These are phyloP conservation scores for Leptodactylus fuscus DNA, from an alignment of 2,113 vertebrate genomes.

Conservation along the genomic window DNA sequence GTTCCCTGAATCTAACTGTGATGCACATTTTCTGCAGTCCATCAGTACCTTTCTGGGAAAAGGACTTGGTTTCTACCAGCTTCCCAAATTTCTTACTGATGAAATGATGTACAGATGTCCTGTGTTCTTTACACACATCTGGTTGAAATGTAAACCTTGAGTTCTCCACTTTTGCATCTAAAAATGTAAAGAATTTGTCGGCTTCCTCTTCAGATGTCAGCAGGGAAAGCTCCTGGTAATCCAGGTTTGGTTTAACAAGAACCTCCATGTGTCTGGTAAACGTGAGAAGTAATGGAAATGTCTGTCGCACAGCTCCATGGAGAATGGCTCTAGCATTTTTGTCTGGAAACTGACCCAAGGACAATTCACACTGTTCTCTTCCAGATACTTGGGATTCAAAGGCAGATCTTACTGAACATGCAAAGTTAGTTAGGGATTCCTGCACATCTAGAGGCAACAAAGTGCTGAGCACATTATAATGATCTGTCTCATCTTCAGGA, in stretches of 20 bases:
- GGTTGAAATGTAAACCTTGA: conserved; percentile 85
- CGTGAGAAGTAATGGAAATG: conserved; percentile 88
- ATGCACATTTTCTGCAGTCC: conserved; percentile 72
- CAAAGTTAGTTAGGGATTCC: conserved; percentile 78
- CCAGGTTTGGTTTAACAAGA: conserved; percentile 82
- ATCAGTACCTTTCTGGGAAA: conserved; percentile 64
- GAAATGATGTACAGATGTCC: conserved; percentile 90
- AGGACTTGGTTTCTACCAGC: conserved; percentile 92
- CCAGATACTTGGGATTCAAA: conserved; percentile 54
- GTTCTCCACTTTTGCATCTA: conserved; percentile 85
- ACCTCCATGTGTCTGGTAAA: conserved; percentile 83
- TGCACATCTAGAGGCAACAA: conserved; percentile 74
- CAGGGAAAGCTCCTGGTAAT: conserved; percentile 83
- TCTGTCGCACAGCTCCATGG: conserved; percentile 83
- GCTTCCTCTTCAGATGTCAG: conserved; percentile 88
- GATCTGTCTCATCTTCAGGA: neutral
- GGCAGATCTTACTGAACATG: conserved; percentile 67
- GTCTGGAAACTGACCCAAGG: conserved; percentile 78
- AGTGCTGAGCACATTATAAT: conserved; percentile 63
- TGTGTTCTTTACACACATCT: conserved; percentile 84
- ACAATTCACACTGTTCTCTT: conserved; percentile 70
- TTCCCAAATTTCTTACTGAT: conserved; percentile 89
- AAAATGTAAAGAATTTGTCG: conserved; percentile 87
- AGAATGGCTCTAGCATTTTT: conserved; percentile 82
- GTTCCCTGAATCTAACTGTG: conserved; percentile 85